phyloP scores from a whole-genome alignment of 2,797 vertebrate genomes.

The Chloroceryle inda region DNA sequence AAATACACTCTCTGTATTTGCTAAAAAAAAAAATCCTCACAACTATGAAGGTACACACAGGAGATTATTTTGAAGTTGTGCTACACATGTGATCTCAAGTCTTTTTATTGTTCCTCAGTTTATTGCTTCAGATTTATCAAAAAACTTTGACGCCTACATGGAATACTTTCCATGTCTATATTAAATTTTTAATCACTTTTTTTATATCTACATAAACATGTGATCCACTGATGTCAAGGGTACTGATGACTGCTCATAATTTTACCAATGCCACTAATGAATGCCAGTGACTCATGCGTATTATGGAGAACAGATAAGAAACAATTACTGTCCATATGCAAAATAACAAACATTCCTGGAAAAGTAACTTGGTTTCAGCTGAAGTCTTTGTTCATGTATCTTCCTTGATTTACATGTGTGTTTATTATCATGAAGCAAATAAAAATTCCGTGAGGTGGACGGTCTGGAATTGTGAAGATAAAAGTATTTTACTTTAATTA shows the following conservation, averaged over 20 bases:
- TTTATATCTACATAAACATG: not conserved
- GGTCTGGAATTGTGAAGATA: not conserved
- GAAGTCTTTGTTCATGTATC: not conserved
- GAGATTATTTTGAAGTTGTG: not conserved
- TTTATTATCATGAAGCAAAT: not conserved
- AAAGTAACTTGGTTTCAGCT: not conserved
- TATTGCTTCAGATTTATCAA: not conserved
- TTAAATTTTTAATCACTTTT: not conserved
- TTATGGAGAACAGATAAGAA: not conserved
- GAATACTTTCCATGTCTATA: not conserved
- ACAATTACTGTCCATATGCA: not conserved
- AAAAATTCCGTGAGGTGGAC: not conserved
- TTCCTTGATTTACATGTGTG: not conserved
- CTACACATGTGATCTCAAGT: not conserved
- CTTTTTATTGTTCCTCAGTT: not conserved
- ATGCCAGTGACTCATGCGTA: not conserved
- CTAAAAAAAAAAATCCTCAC: not conserved
- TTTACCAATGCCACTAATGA: not conserved
- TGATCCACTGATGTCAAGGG: not conserved
- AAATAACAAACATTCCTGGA: not conserved
- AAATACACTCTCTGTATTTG: not conserved
- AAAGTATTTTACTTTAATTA: not conserved
- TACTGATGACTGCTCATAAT: not conserved
- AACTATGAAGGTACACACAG: not conserved
- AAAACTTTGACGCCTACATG: not conserved